Conservation (phyloP, 2,888 invertebrate species). For the Ectemnius cavifrons region DNA sequence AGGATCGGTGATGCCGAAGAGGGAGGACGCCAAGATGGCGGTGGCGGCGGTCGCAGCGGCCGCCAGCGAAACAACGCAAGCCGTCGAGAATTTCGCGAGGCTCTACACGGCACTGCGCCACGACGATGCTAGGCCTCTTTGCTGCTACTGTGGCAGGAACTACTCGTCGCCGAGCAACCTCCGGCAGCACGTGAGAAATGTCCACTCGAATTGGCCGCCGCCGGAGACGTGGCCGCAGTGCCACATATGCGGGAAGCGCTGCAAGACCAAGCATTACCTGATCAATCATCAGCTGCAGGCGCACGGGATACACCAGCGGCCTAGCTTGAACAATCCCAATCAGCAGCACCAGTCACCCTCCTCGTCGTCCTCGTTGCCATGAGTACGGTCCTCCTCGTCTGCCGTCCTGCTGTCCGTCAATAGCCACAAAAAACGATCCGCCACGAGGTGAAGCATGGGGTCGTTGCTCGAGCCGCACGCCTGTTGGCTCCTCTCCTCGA, state of each 20-base stretch:
- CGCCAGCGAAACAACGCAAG: conserved; percentile 67
- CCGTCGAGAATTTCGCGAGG: conserved; percentile 75
- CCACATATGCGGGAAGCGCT: conserved; percentile 86
- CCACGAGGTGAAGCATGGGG: conserved; percentile 46
- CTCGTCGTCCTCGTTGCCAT: conserved; percentile 63
- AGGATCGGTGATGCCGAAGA: conserved; percentile 76
- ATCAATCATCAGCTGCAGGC: conserved; percentile 88
- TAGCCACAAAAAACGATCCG: conserved; percentile 26
- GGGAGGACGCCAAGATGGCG: conserved; percentile 72
- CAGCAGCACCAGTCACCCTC: conserved; percentile 63
- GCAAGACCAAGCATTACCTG: conserved; percentile 88
- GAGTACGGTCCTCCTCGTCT: conserved; percentile 60
- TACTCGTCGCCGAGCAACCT: conserved; percentile 87
- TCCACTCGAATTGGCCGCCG: conserved; percentile 84
- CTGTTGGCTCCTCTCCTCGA: conserved; percentile 6
- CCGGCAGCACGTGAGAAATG: conserved; percentile 88
- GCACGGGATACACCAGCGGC: conserved; percentile 86
- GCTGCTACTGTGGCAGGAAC: conserved; percentile 85
- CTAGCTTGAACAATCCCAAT: conserved; percentile 76
- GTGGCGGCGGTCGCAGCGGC: conserved; percentile 61
- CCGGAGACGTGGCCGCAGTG: conserved; percentile 86
- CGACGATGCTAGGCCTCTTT: conserved; percentile 81
- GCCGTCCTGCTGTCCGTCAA: conserved; percentile 21
- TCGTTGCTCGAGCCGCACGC: conserved; percentile 9
- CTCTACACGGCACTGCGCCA: conserved; percentile 75